Base-by-base conservation (phyloP, 2,797 vertebrate genomes). In the Parauchenoglanis punctatus region DNA sequence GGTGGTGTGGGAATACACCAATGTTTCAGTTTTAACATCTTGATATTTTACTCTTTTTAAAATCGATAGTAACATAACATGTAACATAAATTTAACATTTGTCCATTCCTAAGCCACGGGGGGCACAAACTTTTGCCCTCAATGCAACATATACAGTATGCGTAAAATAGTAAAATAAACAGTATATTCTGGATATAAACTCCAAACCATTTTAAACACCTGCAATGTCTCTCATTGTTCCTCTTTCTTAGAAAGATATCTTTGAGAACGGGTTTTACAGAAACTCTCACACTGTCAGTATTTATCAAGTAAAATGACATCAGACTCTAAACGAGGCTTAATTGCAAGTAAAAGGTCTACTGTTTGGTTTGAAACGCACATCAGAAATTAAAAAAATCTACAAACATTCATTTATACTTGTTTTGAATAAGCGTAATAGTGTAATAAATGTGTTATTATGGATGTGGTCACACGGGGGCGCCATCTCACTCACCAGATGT, bases 401-500 rank as follows among this genome's bases (percentile, higher is more conserved):
- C 6, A 23, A 7, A 31, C 31, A 18, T 75, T n/a, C 44, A n/a
- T 4, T 76, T 70, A 35, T 5, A 8, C 40, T 23, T n/a, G 68
- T 23, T 76, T 31, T 31, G 31, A 31, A 31, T 31, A 75, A 49
- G 31, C 3, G 52, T 15, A 70, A 23, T 65, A 13, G 77, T 68
- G 61, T 17, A 56, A n/a, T 56, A 0, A 28, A 49, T 49, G 46
- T 10, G 8, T 49, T 49, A 10, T 49, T 49, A 49, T 70, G 28
- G n/a, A 70, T 70, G 11, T 7, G 54, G 8, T 12, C 52, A n/a
- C 68, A 73, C 0, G 68, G 18, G 35, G 65, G 59, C 73, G 49
- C 81, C 3, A 5, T 59, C 5, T n/a, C 73, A 77, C 89, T 92
- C 91, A 97, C 97, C 96, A 96, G 93, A 54, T 95, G 94, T 83